phyloP scores from a whole-genome alignment of 2,888 invertebrate genomes.

The Lucinisca nassula region DNA sequence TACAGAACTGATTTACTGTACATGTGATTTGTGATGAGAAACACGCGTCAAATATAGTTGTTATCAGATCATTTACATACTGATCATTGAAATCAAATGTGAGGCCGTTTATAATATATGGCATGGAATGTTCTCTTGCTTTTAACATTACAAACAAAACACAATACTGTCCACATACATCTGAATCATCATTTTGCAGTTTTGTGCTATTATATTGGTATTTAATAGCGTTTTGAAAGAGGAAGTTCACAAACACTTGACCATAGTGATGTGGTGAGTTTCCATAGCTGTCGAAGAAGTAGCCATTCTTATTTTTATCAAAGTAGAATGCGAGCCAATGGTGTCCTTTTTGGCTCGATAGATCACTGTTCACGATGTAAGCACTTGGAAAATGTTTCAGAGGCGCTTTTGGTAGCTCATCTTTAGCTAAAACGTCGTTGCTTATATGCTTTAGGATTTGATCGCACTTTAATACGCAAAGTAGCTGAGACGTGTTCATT shows the following conservation, averaged over 20 bases:
- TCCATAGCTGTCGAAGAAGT: neutral
- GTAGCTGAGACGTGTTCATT: neutral
- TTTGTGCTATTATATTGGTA: neutral
- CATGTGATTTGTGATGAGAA: neutral
- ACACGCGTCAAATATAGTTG: neutral
- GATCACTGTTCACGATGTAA: neutral
- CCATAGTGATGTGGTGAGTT: neutral
- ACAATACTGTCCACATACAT: neutral
- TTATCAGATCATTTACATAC: neutral
- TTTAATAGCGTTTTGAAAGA: neutral
- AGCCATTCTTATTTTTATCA: neutral
- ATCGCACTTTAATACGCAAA: neutral
- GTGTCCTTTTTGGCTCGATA: neutral
- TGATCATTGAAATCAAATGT: neutral
- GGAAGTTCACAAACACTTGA: neutral
- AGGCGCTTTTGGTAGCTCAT: neutral
- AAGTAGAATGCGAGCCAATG: neutral
- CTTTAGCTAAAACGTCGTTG: neutral
- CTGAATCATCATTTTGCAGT: neutral
- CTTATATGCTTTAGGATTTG: neutral
- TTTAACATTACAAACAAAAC: neutral
- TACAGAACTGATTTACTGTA: neutral
- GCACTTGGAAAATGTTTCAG: neutral
- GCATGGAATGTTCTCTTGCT: neutral
- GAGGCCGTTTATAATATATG: neutral